Percentiles rank a stretch among this genome's conserved stretches.
Conservation (phyloP, 2,113 vertebrate species). For the Gobius niger region DNA sequence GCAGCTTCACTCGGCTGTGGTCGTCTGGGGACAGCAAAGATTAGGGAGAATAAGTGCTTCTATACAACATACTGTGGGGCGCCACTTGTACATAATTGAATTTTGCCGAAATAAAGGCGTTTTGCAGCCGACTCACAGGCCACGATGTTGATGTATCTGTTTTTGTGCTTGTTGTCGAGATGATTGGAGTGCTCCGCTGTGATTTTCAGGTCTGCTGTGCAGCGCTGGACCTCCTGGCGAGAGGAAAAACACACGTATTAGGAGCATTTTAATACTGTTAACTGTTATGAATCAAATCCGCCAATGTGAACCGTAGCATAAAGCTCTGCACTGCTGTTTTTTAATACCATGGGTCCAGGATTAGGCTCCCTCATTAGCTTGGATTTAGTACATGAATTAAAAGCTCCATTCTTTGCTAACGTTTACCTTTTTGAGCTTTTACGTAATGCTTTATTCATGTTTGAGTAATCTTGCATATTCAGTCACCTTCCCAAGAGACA, state of each 20-base stretch:
- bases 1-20: constrained; percentile 96
- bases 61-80: constrained; percentile 30
- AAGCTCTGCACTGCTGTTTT: not conserved
- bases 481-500: no score
- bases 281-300: constrained; percentile 1
- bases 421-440: no score
- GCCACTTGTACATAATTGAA: constrained; percentile 27
- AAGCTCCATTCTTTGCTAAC: no score
- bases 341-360: not conserved
- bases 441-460: no score
- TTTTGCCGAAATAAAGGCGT: constrained; percentile 33
- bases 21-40: constrained; percentile 81
- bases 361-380: not conserved
- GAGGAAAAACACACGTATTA: constrained; percentile 22
- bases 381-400: not conserved
- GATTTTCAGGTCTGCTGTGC: constrained; percentile 94
- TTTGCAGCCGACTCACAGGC: constrained; percentile 88
- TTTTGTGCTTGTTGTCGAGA: constrained; percentile 99
- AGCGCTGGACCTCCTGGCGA: constrained; percentile 93
- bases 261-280: not conserved
- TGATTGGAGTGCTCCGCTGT: constrained; percentile 99
- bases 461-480: no score
- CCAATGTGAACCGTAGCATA: not conserved
- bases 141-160: constrained; percentile 99
- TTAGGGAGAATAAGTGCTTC: constrained; percentile 41